These are phyloP conservation scores for Bugulina stolonifera DNA, from an alignment of 2,888 invertebrate genomes.

Conservation along the genomic window DNA sequence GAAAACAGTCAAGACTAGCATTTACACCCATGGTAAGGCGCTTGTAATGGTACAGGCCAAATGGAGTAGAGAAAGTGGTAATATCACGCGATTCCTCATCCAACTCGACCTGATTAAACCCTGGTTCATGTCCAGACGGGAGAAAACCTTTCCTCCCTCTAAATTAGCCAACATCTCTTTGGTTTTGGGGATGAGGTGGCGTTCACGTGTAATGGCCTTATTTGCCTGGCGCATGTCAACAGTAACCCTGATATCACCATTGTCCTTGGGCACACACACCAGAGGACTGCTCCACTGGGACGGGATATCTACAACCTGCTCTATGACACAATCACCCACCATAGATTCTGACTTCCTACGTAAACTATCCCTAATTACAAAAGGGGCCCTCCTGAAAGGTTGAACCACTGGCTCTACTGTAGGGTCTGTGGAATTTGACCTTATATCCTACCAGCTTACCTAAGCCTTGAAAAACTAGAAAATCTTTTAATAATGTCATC, in stretches of 20 bases:
- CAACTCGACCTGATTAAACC: background rate
- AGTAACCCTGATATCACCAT: background rate
- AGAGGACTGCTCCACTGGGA: background rate
- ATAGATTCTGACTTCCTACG: background rate
- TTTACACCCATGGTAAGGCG: slow-evolving; percentile 10
- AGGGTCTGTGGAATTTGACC: background rate
- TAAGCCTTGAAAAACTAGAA: background rate
- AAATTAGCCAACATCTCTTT: background rate
- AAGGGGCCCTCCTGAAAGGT: background rate
- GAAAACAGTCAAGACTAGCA: background rate
- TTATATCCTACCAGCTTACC: background rate
- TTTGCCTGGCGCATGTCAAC: slow-evolving; percentile 9
- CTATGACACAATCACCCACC: background rate
- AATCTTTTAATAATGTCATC: background rate
- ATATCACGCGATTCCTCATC: slow-evolving; percentile 6
- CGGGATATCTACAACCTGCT: background rate
- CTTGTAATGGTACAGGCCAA: background rate
- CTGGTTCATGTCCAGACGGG: background rate
- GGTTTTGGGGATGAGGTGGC: background rate
- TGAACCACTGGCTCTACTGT: background rate
- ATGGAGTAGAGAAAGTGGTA: slow-evolving; percentile 16
- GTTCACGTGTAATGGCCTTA: background rate
- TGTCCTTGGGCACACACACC: background rate
- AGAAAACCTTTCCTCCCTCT: slow-evolving; percentile 2
- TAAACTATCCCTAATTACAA: background rate